A percentile compares a stretch with the other conserved stretches of the same genome.
Conservation (phyloP, 2,888 invertebrate genomes). For the Nineta flava region DNA sequence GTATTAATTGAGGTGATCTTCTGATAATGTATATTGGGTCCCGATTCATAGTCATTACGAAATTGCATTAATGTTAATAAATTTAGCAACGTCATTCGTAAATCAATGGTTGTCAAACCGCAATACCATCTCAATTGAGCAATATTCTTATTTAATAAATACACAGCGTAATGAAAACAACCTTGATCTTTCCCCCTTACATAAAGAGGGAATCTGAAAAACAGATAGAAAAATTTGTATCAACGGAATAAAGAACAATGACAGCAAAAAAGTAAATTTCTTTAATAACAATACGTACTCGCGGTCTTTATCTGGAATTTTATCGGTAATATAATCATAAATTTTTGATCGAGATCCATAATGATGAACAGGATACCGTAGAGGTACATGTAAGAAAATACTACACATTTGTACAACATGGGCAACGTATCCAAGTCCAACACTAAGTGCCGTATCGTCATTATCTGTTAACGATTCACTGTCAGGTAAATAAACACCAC, state of each 20-base stretch:
- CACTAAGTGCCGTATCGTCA: constrained; percentile 54
- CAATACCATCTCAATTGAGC: constrained; percentile 73
- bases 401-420: constrained; percentile 72
- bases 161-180: constrained; percentile 79
- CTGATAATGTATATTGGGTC: too few relatives aligned
- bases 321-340: constrained; percentile 57
- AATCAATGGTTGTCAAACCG: constrained; percentile 54
- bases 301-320: constrained; percentile 45
- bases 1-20: too few relatives aligned
- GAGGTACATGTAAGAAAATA: constrained; percentile 66
- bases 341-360: constrained; percentile 72
- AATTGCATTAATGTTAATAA: constrained; percentile 28
- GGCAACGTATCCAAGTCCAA: constrained; percentile 76
- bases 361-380: constrained; percentile 68
- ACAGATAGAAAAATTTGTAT: constrained; percentile 6
- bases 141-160: constrained; percentile 85
- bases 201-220: constrained; percentile 67
- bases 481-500: constrained; percentile 54
- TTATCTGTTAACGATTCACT: constrained; percentile 42
- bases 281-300: constrained; percentile 32
- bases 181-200: constrained; percentile 61
- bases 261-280: constrained; percentile 4
- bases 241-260: constrained; percentile 6
- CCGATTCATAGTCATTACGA: constrained; percentile 7
- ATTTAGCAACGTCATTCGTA: constrained; percentile 63